Base-by-base conservation (phyloP, 2,113 vertebrate genomes). In the Ammodramus savannarum region DNA sequence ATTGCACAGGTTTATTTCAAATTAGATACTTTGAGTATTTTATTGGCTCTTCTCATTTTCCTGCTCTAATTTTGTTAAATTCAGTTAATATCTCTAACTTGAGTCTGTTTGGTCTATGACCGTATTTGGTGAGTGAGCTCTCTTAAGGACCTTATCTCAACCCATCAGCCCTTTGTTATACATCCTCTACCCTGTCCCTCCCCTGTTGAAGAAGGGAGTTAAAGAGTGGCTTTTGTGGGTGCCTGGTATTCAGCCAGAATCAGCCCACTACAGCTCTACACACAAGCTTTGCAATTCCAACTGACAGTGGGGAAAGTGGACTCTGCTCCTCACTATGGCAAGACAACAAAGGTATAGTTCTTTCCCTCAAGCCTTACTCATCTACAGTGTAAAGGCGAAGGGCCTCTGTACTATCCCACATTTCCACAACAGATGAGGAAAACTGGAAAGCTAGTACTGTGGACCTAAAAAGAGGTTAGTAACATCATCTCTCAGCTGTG, bases 231-330 rank as follows among this genome's bases (percentile, higher is more conserved):
- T 52, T 44, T 27, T 7, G 14, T 44, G 54, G 11, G 22, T 52
- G 17, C 17, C 44, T 44, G 38, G 21, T 38, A 46, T n/a, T 77
- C 72, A 52, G 44, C 12, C 26, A 68, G 17, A 9, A 34, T 44
- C 46, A 44, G 63, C 21, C 9, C 38, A 36, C 62, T 27, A 38
- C 34, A 58, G 43, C 1, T 20, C 38, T 31, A 57, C 38, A 52
- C 1, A 27, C 12, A 59, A 67, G 9, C 43, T 51, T 2, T 19
- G 18, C 10, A 25, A 55, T 43, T 87, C 73, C 38, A 67, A 7
- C 7, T 51, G 43, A 63, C 0, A 51, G n/a, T 3, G 5, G 17
- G 21, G 10, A 90, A 92, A 80, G 23, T 0, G 0, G 65, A 51
- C 22, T 10, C 6, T 14, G 39, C 14, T 89, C 57, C 27, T 83